Percentiles rank a stretch among this genome's conserved stretches.
Evolutionary conservation across 2,888 invertebrate species (phyloP).

Genomic region (Lasioglossum lativentre): DNA sequence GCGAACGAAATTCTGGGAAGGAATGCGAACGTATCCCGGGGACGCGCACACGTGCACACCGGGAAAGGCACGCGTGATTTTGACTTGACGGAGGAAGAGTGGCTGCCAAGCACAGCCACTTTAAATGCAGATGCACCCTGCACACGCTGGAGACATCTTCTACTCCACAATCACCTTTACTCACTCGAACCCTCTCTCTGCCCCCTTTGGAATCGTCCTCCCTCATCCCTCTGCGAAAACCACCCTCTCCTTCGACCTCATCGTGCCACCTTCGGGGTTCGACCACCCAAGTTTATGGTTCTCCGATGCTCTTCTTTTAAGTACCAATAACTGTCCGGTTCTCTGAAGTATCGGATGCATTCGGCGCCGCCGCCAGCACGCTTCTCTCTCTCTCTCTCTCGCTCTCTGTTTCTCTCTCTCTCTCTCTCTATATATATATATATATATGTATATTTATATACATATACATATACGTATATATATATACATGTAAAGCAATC

Average conservation of each 20-base stretch:
- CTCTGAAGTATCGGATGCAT: slow-evolving; percentile 68
- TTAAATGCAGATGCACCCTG: slow-evolving; percentile 73
- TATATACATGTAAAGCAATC: slow-evolving; percentile 44
- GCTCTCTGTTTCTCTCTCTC: not conserved
- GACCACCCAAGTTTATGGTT: slow-evolving; percentile 66
- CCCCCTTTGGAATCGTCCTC: not conserved
- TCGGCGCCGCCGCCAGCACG: slow-evolving; percentile 26
- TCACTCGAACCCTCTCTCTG: slow-evolving; percentile 42
- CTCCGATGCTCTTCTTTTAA: slow-evolving; percentile 71
- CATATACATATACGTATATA: not conserved
- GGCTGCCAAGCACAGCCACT: slow-evolving; percentile 72
- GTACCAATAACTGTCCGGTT: slow-evolving; percentile 75
- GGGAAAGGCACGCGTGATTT: slow-evolving; percentile 63
- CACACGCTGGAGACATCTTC: slow-evolving; percentile 64
- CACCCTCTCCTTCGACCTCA: not conserved
- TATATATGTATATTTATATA: not conserved
- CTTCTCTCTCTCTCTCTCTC: not conserved
- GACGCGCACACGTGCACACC: slow-evolving; percentile 3
- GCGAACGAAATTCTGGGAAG: slow-evolving; percentile 47
- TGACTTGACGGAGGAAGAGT: slow-evolving; percentile 65
- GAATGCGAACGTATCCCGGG: slow-evolving; percentile 44
- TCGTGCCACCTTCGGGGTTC: slow-evolving; percentile 24
- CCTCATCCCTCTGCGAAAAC: slow-evolving; percentile 17
- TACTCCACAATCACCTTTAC: slow-evolving; percentile 49
- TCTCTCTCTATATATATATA: too few species aligned